Evolutionary conservation across 2,113 vertebrate species (phyloP), one percentile per base, ranked within the genome.

Genomic region (Casuarius casuarius): DNA sequence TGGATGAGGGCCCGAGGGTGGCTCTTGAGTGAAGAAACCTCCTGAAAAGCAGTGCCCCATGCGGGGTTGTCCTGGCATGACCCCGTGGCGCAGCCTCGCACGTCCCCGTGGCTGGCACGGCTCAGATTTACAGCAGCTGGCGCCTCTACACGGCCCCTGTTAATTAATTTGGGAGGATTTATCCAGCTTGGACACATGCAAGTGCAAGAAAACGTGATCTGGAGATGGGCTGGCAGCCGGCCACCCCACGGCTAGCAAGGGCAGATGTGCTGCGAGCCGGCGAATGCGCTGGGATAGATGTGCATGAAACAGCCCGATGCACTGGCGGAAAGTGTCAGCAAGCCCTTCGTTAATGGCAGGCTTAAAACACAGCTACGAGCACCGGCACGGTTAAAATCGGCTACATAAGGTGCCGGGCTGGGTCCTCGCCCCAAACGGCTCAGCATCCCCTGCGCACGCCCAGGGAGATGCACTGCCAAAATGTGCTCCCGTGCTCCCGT

Each of bases 1-100:
- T 0, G 2, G 35, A 0, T 7, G 61, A 42, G 77, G 44, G 16
- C 48, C 67, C 6, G 0, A 61, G 46, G 8, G 5, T 0, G 1
- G 59, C n/a, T 61, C 15, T 17, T 0, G 2, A n/a, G 40, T 3
- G 56, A 42, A 78, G 91, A 71, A 38, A 61, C 82, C 63, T n/a
- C 54, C 51, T 42, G 44, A 44, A 56, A 3, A 68, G 11, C 67
- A 19, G 63, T 5, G 0, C 75, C 40, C 1, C 38, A 35, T 71
- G 3, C 0, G 1, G 54, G 25, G 40, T 48, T 89, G 92, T 84
- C 90, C 96, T 15, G 87, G 9, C 0, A 1, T 2, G 56, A 96
- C 81, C 78, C 85, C 0, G 2, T 12, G 1, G 78, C 1, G 1
- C 80, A 76, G 72, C 88, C 77, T 81, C 58, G 16, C 0, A 7